Percentiles rank a stretch among this genome's conserved stretches.
These are phyloP conservation scores for Myotis daubentonii DNA, from an alignment of 2,797 vertebrate genomes.

Conservation along the genomic window DNA sequence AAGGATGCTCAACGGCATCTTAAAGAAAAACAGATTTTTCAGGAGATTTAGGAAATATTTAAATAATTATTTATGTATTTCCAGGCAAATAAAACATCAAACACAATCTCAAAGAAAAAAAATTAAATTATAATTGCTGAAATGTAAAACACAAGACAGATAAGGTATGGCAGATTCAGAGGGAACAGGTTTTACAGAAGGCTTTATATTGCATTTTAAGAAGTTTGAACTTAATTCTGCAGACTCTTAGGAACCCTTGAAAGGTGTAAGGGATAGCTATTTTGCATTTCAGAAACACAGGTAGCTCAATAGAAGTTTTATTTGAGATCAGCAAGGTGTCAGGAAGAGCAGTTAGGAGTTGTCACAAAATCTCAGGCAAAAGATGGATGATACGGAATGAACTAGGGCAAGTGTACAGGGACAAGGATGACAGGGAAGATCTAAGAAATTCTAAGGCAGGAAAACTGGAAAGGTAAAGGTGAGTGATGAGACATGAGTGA, in stretches of 20 bases:
- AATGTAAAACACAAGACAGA: background rate
- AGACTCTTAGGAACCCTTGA: background rate
- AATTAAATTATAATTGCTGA: background rate
- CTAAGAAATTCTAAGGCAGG: background rate
- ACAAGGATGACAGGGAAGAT: background rate
- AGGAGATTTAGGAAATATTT: background rate
- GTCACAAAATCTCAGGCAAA: background rate
- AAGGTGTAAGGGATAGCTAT: background rate
- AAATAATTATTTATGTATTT: background rate
- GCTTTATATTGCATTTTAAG: background rate
- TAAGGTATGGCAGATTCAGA: background rate
- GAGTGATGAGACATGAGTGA: background rate
- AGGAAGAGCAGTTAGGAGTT: background rate
- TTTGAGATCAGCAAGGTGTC: background rate
- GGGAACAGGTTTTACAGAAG: background rate
- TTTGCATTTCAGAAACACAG: slow-evolving; percentile 23
- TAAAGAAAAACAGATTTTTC: background rate
- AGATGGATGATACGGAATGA: background rate
- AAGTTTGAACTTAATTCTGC: background rate
- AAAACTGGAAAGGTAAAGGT: background rate
- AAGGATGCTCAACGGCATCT: background rate
- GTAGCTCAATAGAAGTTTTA: background rate
- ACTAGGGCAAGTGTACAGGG: background rate
- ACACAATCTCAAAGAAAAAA: background rate
- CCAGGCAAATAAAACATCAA: background rate